These are phyloP conservation scores for Lymantria monacha DNA, from an alignment of 2,888 invertebrate genomes.

Conservation along the genomic window DNA sequence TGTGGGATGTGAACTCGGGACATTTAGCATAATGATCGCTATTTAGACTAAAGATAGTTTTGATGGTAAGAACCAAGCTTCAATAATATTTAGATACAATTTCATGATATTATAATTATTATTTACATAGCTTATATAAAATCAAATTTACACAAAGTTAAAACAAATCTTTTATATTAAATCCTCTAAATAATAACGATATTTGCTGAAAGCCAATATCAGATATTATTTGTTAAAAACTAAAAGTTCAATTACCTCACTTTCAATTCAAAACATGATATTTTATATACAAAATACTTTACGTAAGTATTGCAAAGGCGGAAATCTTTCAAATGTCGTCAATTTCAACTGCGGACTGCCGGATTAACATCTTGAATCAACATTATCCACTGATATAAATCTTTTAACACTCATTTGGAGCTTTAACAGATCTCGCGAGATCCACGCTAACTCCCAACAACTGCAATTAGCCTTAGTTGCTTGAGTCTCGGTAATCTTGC, in stretches of 20 bases:
- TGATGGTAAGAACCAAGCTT: no score
- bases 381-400: conserved; percentile 72
- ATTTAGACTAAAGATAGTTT: no score
- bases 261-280: background rate
- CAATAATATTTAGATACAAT: no score
- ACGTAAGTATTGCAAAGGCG: conserved; percentile 22
- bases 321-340: conserved; percentile 56
- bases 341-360: conserved; percentile 59
- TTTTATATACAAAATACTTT: background rate
- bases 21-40: no score
- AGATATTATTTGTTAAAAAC: background rate
- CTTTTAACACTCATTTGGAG: conserved; percentile 76
- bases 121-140: no score
- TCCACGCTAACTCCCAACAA: conserved; percentile 69
- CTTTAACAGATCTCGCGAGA: conserved; percentile 60
- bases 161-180: no score
- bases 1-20: no score
- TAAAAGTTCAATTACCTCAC: background rate
- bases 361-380: conserved; percentile 56
- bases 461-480: conserved; percentile 72
- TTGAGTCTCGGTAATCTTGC: conserved; percentile 64
- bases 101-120: no score
- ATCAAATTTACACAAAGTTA: no score
- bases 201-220: no score
- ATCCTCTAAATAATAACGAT: no score